phyloP scores from a whole-genome alignment of 2,113 vertebrate species.

The Sarotherodon lohbergeri region DNA sequence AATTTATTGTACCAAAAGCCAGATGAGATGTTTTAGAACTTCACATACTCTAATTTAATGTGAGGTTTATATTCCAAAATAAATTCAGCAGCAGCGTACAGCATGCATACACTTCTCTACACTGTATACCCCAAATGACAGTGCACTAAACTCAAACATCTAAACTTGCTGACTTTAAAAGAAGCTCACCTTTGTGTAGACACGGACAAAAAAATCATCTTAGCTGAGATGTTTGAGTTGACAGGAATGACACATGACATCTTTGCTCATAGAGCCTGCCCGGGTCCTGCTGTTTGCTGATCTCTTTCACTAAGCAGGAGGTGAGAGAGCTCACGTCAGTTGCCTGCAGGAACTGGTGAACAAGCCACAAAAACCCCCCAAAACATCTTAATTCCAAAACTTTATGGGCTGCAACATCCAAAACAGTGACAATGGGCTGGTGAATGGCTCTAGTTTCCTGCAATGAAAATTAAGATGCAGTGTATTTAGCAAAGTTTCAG shows the following conservation, averaged over 20 bases:
- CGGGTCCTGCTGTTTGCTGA: neutral
- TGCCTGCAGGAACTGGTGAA: neutral
- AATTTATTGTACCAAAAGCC: neutral
- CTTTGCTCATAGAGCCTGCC: neutral
- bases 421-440: neutral
- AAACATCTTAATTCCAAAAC: neutral
- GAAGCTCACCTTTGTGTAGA: neutral
- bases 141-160: neutral
- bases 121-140: neutral
- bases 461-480: neutral
- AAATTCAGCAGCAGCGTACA: neutral
- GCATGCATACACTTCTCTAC: neutral
- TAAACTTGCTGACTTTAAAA: neutral
- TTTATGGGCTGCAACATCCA: neutral
- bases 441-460: neutral
- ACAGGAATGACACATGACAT: neutral
- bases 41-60: neutral
- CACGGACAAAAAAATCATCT: neutral
- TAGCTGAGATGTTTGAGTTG: neutral
- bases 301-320: neutral
- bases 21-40: neutral
- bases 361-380: accelerated
- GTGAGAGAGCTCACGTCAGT: neutral
- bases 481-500: neutral
- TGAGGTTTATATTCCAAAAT: neutral